These are phyloP conservation scores for Aix galericulata DNA, from an alignment of 2,113 vertebrate species.

Conservation along the genomic window DNA sequence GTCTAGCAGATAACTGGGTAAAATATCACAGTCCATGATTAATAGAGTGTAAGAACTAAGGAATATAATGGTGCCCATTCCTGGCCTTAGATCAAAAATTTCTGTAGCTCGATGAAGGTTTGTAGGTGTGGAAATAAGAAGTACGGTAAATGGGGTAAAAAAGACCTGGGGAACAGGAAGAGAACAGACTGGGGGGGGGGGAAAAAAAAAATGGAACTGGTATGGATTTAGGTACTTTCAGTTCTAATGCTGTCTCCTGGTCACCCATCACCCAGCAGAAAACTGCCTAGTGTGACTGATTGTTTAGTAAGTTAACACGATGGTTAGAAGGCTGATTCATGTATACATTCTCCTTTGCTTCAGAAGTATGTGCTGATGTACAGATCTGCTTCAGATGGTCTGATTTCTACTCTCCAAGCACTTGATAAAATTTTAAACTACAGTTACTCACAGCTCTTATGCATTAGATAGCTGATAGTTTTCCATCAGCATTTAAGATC, in stretches of 20 bases:
- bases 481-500: not conserved
- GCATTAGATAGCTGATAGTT: not conserved
- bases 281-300: not conserved
- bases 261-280: not conserved
- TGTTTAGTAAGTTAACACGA: not conserved
- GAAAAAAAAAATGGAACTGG: not conserved
- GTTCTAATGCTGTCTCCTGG: not conserved
- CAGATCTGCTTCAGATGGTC: not conserved
- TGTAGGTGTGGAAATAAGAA: not conserved
- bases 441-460: not conserved
- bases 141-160: not conserved
- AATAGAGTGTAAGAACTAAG: not conserved
- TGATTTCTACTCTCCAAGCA: not conserved
- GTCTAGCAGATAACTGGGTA: not conserved
- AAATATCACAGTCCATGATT: not conserved
- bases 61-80: not conserved
- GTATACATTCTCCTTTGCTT: not conserved
- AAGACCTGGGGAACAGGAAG: not conserved
- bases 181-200: not conserved
- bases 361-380: not conserved
- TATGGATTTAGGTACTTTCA: not conserved
- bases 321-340: not conserved
- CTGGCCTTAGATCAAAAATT: not conserved
- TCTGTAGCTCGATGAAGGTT: not conserved
- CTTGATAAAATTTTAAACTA: not conserved